Percentiles rank a stretch among this genome's conserved stretches.
phyloP scores from a whole-genome alignment of 2,113 vertebrate genomes.

The Aspiorhynchus laticeps region DNA sequence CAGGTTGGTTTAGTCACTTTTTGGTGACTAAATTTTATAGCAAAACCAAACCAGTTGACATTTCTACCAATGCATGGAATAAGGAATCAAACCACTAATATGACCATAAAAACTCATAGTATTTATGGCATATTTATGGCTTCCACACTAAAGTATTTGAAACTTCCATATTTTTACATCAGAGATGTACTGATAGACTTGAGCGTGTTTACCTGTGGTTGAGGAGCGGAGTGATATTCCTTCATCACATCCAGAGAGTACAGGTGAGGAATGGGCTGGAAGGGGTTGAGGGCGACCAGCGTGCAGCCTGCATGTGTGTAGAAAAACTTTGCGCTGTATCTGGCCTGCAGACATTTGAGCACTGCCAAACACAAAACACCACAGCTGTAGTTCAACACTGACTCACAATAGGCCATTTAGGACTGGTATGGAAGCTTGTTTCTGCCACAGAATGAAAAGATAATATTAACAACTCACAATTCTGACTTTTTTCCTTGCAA shows the following conservation, averaged over 20 bases:
- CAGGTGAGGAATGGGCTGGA: constrained; percentile 84
- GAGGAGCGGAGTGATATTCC: constrained; percentile 84
- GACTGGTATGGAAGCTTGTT: neutral
- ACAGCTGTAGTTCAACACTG: constrained; percentile 50
- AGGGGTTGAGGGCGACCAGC: constrained; percentile 94
- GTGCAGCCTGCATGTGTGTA: constrained; percentile 97
- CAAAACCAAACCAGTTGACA: neutral
- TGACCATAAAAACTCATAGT: neutral
- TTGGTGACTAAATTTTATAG: neutral
- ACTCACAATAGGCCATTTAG: neutral
- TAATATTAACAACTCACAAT: no score
- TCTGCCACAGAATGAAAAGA: neutral
- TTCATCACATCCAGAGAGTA: constrained; percentile 89
- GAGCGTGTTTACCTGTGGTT: constrained; percentile 81
- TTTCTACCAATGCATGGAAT: neutral
- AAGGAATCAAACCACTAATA: neutral
- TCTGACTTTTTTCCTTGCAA: no score
- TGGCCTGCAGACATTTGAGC: constrained; percentile 92
- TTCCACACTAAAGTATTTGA: neutral
- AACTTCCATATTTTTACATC: neutral
- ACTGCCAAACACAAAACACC: constrained; percentile 73
- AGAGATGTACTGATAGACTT: neutral
- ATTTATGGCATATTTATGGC: neutral
- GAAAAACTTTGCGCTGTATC: constrained; percentile 83
- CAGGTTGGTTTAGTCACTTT: neutral